phyloP scores from a whole-genome alignment of 2,888 invertebrate genomes.

The Caenorhabditis japonica region DNA sequence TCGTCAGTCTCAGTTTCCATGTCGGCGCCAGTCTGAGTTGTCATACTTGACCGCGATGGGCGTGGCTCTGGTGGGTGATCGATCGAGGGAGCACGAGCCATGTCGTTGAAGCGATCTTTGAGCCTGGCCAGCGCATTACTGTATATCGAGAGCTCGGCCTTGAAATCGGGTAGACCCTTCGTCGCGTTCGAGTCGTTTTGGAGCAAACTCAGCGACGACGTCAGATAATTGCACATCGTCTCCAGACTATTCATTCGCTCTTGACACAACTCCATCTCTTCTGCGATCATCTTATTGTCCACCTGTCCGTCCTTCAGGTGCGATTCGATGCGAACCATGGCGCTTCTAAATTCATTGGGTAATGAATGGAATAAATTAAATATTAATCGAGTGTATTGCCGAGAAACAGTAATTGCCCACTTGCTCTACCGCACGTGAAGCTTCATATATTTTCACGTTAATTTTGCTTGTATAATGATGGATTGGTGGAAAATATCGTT shows the following conservation, averaged over 20 bases:
- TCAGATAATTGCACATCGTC: slow-evolving; percentile 68
- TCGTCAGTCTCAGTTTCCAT: slow-evolving; percentile 20
- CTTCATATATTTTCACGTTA: too few species aligned
- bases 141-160: slow-evolving; percentile 62
- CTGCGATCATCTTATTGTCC: slow-evolving; percentile 55
- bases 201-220: slow-evolving; percentile 51
- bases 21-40: slow-evolving; percentile 23
- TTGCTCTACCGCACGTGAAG: too few species aligned
- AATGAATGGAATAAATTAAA: too few species aligned
- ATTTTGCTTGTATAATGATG: too few species aligned
- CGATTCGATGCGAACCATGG: slow-evolving; percentile 59
- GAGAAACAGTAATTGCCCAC: too few species aligned
- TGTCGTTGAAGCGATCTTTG: slow-evolving; percentile 45
- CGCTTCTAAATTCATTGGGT: slow-evolving; percentile 34
- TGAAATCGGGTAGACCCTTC: slow-evolving; percentile 61
- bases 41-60: slow-evolving; percentile 32
- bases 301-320: slow-evolving; percentile 52
- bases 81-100: slow-evolving; percentile 52
- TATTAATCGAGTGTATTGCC: too few species aligned
- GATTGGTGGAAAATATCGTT: too few species aligned
- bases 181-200: slow-evolving; percentile 44
- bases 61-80: slow-evolving; percentile 44
- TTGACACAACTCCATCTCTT: slow-evolving; percentile 66
- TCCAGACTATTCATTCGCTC: slow-evolving; percentile 68
- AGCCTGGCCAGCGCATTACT: slow-evolving; percentile 61